Conservation (phyloP, 2,113 vertebrate species). For the Taxidea taxus region DNA sequence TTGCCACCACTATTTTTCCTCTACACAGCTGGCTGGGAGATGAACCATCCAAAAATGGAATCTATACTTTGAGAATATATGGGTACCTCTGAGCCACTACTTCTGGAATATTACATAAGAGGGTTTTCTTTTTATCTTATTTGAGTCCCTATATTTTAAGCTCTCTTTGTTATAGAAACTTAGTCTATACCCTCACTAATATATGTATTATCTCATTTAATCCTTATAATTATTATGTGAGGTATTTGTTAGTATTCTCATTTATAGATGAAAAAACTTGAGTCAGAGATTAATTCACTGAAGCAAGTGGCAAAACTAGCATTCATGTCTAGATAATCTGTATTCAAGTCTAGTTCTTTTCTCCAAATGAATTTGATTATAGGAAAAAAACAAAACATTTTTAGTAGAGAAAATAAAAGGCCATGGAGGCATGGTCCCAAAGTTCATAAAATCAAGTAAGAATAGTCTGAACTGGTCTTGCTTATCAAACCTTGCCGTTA, state of each 20-base stretch:
- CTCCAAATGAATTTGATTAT: neutral
- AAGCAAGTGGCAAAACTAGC: neutral
- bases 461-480: neutral
- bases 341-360: neutral
- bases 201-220: neutral
- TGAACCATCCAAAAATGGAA: neutral
- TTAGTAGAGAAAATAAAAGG: neutral
- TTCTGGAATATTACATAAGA: neutral
- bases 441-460: conserved; percentile 16
- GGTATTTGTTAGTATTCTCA: neutral
- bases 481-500: neutral
- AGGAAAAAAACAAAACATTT: neutral
- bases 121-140: neutral
- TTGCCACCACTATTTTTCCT: neutral
- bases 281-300: neutral
- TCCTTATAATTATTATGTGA: neutral
- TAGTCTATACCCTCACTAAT: neutral
- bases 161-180: neutral
- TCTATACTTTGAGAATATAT: neutral
- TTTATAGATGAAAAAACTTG: neutral
- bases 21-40: neutral
- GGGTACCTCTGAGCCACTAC: neutral
- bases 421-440: neutral
- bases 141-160: neutral
- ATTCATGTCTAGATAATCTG: neutral